Evolutionary conservation across 2,888 invertebrate species (phyloP).

Genomic region (Fragum sueziense): DNA sequence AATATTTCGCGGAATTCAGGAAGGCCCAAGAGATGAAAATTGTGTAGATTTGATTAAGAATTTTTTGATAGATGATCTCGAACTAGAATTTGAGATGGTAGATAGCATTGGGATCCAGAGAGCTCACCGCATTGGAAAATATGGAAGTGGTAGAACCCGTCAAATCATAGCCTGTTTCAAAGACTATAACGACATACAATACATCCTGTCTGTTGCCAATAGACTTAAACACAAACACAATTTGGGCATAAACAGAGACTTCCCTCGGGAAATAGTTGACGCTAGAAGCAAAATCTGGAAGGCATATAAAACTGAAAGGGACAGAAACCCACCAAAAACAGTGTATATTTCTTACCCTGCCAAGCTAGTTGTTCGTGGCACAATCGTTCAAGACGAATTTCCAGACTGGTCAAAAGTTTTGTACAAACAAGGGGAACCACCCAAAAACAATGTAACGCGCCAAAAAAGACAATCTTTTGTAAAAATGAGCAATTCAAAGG

Average conservation of each 20-base stretch:
- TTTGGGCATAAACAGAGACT: background rate
- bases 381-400: background rate
- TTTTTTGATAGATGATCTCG: background rate
- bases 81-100: background rate
- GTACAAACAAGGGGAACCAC: background rate
- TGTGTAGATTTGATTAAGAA: background rate
- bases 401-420: slow-evolving; percentile 1
- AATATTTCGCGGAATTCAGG: background rate
- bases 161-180: slow-evolving; percentile 24
- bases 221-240: background rate
- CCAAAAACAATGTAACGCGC: too few species aligned
- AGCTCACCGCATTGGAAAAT: slow-evolving; percentile 1
- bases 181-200: background rate
- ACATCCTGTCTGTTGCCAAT: background rate
- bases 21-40: background rate
- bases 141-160: background rate
- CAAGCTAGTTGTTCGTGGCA: background rate
- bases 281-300: background rate
- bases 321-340: background rate
- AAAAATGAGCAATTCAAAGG: too few species aligned
- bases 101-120: slow-evolving; percentile 1
- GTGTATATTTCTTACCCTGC: background rate
- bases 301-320: background rate
- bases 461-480: too few species aligned
- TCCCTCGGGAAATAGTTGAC: background rate